Percentiles rank a stretch among this genome's conserved stretches.
These are phyloP conservation scores for Sturmia bella DNA, from an alignment of 2,888 invertebrate species.

Conservation along the genomic window DNA sequence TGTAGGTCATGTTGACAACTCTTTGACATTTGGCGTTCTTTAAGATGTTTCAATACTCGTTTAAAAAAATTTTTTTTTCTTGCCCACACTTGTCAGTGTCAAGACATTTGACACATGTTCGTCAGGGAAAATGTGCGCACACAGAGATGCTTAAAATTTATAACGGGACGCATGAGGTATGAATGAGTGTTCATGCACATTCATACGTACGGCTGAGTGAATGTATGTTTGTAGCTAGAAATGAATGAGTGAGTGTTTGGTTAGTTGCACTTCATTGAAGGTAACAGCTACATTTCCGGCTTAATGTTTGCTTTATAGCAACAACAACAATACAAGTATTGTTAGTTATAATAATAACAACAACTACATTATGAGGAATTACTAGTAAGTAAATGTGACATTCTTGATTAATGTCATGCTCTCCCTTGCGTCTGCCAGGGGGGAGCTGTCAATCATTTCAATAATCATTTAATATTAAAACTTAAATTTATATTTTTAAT, in stretches of 20 bases:
- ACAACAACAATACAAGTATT: neutral
- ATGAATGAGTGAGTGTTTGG: slow-evolving; percentile 19
- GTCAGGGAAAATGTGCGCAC: slow-evolving; percentile 28
- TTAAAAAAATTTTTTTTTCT: slow-evolving; percentile 6
- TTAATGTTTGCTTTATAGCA: slow-evolving; percentile 37
- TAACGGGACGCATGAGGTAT: neutral
- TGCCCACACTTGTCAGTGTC: slow-evolving; percentile 64
- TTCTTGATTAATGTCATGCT: slow-evolving; percentile 48
- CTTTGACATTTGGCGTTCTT: slow-evolving; percentile 68
- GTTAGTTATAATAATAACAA: slow-evolving; percentile 5
- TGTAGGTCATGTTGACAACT: slow-evolving; percentile 68
- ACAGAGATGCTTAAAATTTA: slow-evolving; percentile 18
- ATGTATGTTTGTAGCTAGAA: neutral
- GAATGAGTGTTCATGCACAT: neutral
- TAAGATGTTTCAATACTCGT: slow-evolving; percentile 52
- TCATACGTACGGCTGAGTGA: slow-evolving; percentile 16
- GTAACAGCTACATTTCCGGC: slow-evolving; percentile 66
- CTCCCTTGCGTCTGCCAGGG: slow-evolving; percentile 22
- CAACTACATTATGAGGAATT: slow-evolving; percentile 19
- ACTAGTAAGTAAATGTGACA: slow-evolving; percentile 56
- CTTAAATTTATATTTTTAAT: neutral
- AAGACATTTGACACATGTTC: slow-evolving; percentile 67
- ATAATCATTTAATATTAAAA: slow-evolving; percentile 21
- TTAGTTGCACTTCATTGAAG: slow-evolving; percentile 65
- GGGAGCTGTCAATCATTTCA: slow-evolving; percentile 64